These are phyloP conservation scores for Quiscalus mexicanus DNA, from an alignment of 2,113 vertebrate genomes.

Conservation along the genomic window DNA sequence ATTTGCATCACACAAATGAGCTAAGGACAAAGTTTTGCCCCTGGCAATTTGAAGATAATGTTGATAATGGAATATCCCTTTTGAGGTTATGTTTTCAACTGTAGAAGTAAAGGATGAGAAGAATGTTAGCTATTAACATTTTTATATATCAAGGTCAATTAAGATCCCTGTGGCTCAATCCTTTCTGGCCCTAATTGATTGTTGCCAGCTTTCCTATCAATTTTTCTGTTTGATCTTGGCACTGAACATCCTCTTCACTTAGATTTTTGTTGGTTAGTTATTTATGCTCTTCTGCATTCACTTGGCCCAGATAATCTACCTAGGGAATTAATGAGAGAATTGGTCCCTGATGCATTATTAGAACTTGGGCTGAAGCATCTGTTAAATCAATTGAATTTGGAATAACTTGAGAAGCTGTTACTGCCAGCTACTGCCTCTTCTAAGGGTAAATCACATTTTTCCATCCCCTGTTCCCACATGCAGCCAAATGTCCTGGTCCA, in stretches of 20 bases:
- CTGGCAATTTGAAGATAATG: not conserved
- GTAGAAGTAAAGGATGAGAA: not conserved
- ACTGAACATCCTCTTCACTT: not conserved
- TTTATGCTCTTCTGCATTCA: not conserved
- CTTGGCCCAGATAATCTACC: not conserved
- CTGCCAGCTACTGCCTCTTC: not conserved
- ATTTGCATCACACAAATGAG: not conserved
- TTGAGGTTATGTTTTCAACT: not conserved
- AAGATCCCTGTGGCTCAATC: not conserved
- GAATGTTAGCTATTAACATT: not conserved
- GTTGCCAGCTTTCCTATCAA: not conserved
- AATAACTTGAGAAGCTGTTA: not conserved
- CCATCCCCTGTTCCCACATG: not conserved
- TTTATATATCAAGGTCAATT: not conserved
- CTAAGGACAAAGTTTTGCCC: not conserved
- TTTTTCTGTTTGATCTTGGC: conserved; percentile 5
- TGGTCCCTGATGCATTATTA: not conserved
- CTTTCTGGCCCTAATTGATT: not conserved
- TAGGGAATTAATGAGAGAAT: not conserved
- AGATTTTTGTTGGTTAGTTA: not conserved
- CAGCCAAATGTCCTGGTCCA: not conserved
- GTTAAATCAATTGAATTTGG: not conserved
- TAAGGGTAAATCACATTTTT: not conserved
- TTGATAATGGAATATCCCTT: not conserved
- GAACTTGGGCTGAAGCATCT: not conserved